A percentile compares a stretch with the other conserved stretches of the same genome.
Conservation (phyloP, 2,113 vertebrate genomes). For the Haemorhous mexicanus region DNA sequence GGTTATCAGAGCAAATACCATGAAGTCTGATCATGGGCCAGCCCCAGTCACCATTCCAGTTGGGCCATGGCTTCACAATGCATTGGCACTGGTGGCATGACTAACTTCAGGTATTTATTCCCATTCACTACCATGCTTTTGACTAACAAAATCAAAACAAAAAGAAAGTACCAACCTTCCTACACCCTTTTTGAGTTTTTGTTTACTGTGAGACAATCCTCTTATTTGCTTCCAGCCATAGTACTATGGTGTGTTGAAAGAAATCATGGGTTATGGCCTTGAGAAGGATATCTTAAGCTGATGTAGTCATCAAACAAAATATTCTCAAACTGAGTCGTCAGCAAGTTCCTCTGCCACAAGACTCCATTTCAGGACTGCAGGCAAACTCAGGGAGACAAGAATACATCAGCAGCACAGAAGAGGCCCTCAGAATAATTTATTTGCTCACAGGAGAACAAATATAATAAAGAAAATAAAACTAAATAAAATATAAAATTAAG, state of each 20-base stretch:
- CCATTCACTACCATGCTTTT: background rate
- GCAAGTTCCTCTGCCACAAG: background rate
- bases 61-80: background rate
- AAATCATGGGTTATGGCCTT: background rate
- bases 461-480: background rate
- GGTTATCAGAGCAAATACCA: background rate
- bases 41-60: background rate
- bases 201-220: background rate
- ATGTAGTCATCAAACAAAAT: background rate
- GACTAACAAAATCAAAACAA: background rate
- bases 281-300: background rate
- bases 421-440: background rate
- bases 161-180: background rate
- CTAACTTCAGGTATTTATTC: background rate
- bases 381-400: background rate
- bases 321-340: background rate
- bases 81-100: background rate
- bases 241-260: background rate
- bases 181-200: background rate
- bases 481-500: background rate
- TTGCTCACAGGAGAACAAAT: background rate
- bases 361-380: background rate
- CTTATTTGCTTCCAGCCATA: background rate
- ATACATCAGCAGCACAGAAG: background rate
- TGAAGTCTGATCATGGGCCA: background rate